Conservation (phyloP, 2,888 invertebrate genomes). For the Athripsodes cinereus region DNA sequence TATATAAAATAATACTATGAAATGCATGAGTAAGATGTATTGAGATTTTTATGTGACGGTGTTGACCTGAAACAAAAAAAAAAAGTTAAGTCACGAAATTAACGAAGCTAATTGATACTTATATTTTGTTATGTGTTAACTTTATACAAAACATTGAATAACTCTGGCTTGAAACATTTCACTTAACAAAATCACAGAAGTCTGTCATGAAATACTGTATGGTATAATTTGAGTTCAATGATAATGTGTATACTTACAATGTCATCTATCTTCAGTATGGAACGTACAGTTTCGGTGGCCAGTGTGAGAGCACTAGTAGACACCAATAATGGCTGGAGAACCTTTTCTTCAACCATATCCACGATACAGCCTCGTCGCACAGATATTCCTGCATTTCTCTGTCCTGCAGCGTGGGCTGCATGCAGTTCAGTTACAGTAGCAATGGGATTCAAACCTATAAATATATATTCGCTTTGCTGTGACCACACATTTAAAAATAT, state of each 20-base stretch:
- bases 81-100: too few species aligned
- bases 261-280: constrained; percentile 98
- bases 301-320: constrained; percentile 89
- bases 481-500: too few species aligned
- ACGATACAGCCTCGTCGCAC: constrained; percentile 95
- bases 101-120: too few species aligned
- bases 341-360: constrained; percentile 94
- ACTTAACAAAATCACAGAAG: too few species aligned
- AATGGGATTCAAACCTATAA: constrained; percentile 79
- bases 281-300: constrained; percentile 94
- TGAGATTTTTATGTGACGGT: constrained; percentile 16
- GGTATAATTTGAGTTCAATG: too few species aligned
- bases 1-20: too few species aligned
- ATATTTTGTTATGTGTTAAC: too few species aligned
- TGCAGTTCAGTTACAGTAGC: constrained; percentile 94
- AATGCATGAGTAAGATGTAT: too few species aligned
- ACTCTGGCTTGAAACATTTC: too few species aligned
- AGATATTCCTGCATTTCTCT: constrained; percentile 88
- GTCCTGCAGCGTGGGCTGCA: constrained; percentile 85
- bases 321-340: constrained; percentile 95
- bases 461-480: too few species aligned
- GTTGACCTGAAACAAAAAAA: constrained; percentile 18
- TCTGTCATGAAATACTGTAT: too few species aligned
- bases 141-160: too few species aligned
- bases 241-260: constrained; percentile 63